Base-by-base conservation (phyloP, 2,888 invertebrate species). In the Aromia moschata region DNA sequence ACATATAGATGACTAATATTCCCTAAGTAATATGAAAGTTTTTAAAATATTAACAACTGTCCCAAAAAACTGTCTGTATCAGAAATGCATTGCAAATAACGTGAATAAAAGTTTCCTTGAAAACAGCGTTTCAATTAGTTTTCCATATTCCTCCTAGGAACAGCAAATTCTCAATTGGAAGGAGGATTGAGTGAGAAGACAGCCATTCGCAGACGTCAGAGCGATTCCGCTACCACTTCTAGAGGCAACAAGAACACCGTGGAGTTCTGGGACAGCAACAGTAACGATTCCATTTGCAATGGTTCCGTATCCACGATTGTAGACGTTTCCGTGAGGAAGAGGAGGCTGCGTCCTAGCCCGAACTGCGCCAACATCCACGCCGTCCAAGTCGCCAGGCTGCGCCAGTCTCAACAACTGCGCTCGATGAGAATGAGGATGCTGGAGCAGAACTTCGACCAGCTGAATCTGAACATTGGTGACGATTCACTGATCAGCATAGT, bases 291-390 rank as follows among this genome's bases (percentile, higher is more conserved):
- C 0, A 72, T 82, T 16, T 83, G 81, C 56, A 83, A 83, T 58
- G 84, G 82, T 65, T 81, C 82, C 18, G 70, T 83, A n/a, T 83
- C 84, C 0, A 75, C 83, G 4, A 83, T 78, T 7, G 62, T 75
- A 60, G 77, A 78, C 47, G 68, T 64, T n/a, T 61, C 71, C 1
- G 60, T 58, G n/a, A 58, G 58, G n/a, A 62, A 60, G 17, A 56
- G 68, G 17, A 52, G 51, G 15, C 18, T 53, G 10, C 31, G 56
- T 45, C 49, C 68, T 38, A 45, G 59, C 38, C 43, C 46, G 14
- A 36, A 53, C 56, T 15, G 16, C 12, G 33, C 14, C 18, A 46
- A 25, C 25, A 25, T 25, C 3, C 25, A 25, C 25, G 25, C 25
- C 25, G 25, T 25, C 4, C 58, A 58, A 37, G 45, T 55, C 11